Conservation (phyloP, 1,140 invertebrate species). For the Antheraea pernyi region DNA sequence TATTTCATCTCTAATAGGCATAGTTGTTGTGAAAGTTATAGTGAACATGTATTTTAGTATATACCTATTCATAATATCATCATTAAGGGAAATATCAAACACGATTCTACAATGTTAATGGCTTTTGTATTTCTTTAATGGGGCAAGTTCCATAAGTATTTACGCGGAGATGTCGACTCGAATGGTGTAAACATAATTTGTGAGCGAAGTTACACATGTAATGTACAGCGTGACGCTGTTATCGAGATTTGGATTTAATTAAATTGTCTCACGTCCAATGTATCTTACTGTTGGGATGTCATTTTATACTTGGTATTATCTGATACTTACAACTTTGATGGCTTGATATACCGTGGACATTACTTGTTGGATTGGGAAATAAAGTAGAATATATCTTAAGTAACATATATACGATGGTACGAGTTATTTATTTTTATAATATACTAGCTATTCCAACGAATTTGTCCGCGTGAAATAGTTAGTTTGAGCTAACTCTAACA, state of each 20-base stretch:
- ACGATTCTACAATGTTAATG: conserved; percentile 45
- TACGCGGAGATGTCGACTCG: conserved; percentile 60
- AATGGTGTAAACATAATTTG: conserved; percentile 72
- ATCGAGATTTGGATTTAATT: conserved; percentile 56
- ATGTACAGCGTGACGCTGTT: conserved; percentile 53
- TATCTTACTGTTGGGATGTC: conserved; percentile 2
- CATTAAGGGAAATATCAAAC: conserved; percentile 42
- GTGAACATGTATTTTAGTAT: background rate
- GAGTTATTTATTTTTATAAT: no score
- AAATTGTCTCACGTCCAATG: conserved; percentile 36
- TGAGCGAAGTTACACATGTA: conserved; percentile 61
- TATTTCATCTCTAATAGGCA: no score
- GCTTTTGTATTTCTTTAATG: conserved; percentile 58
- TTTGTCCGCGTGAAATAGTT: no score
- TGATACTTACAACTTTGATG: no score
- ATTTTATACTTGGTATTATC: background rate
- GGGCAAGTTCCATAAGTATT: conserved; percentile 61
- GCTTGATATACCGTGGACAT: no score
- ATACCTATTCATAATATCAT: conserved; percentile 10
- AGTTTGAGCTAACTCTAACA: no score
- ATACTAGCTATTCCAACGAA: no score
- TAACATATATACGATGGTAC: no score
- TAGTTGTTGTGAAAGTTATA: no score
- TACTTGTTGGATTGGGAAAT: no score
- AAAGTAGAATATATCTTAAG: no score